Evolutionary conservation across 2,888 invertebrate genomes (phyloP).

Genomic region (Dorcus hopei): DNA sequence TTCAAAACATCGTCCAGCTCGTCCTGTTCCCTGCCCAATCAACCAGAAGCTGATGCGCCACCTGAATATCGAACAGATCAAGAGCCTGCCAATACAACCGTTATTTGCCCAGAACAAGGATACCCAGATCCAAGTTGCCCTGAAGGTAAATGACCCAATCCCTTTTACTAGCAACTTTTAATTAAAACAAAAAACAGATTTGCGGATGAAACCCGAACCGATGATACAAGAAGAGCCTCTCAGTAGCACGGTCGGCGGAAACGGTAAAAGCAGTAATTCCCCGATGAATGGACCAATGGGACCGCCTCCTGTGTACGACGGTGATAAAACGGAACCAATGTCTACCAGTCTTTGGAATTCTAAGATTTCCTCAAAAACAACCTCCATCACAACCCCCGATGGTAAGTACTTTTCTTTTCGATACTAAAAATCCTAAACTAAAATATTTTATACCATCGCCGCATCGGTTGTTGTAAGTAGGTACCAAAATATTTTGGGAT

Average conservation of each 20-base stretch:
- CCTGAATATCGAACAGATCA: conserved; percentile 54
- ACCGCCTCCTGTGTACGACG: conserved; percentile 51
- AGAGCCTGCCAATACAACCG: conserved; percentile 49
- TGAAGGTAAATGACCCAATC: conserved; percentile 44
- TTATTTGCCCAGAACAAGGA: conserved; percentile 51
- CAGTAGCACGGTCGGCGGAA: conserved; percentile 42
- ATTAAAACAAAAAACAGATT: conserved; percentile 52
- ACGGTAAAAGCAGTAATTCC: conserved; percentile 42
- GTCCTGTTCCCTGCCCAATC: conserved; percentile 50
- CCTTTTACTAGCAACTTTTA: conserved; percentile 12
- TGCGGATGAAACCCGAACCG: conserved; percentile 71
- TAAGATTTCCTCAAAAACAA: conserved; percentile 60
- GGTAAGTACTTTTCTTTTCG: conserved; percentile 54
- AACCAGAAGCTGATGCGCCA: conserved; percentile 57
- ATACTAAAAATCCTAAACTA: background rate
- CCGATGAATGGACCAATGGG: conserved; percentile 26
- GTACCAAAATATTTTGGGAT: background rate
- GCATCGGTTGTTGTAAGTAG: background rate
- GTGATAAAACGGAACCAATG: conserved; percentile 52
- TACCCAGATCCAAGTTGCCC: conserved; percentile 50
- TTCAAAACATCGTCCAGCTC: conserved; percentile 52
- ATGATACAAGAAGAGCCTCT: conserved; percentile 42
- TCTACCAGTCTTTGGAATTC: conserved; percentile 57
- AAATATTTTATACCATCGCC: too few species aligned
- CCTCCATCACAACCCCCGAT: conserved; percentile 80